These are phyloP conservation scores for Papilio aristodemus DNA, from an alignment of 1,140 invertebrate genomes.

Conservation along the genomic window DNA sequence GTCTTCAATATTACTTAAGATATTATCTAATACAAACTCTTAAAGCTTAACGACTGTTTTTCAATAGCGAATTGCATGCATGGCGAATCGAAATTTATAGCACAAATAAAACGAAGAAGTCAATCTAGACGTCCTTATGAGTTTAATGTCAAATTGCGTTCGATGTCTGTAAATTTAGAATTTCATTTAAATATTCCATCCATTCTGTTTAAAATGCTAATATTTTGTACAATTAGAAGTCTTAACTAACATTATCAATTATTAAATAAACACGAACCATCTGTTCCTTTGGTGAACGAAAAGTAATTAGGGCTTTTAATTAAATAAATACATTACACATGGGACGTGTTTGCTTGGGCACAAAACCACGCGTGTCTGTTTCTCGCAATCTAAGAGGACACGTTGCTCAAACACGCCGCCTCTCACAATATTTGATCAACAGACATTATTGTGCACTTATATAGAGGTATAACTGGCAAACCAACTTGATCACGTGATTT, in stretches of 20 bases:
- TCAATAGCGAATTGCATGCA: too few species aligned
- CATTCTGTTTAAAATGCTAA: not conserved
- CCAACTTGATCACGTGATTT: not conserved
- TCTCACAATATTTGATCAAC: conserved; percentile 21
- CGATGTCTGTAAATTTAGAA: too few species aligned
- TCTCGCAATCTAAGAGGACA: conserved; percentile 14
- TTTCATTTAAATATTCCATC: too few species aligned
- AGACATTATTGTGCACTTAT: not conserved
- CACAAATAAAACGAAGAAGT: too few species aligned
- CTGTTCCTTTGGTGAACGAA: conserved; percentile 2
- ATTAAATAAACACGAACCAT: not conserved
- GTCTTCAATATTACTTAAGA: too few species aligned
- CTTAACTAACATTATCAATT: not conserved
- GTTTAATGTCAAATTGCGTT: too few species aligned
- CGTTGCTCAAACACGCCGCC: conserved; percentile 9
- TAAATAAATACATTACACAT: conserved; percentile 17
- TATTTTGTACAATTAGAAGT: not conserved
- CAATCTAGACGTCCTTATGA: too few species aligned
- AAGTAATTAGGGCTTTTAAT: conserved; percentile 24
- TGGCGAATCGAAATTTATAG: too few species aligned
- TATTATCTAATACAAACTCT: too few species aligned
- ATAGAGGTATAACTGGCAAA: not conserved
- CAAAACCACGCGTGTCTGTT: conserved; percentile 15
- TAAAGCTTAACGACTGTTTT: too few species aligned
- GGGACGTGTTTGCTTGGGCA: conserved; percentile 10